phyloP scores from a whole-genome alignment of 2,113 vertebrate species.

The Muscicapa adusta region DNA sequence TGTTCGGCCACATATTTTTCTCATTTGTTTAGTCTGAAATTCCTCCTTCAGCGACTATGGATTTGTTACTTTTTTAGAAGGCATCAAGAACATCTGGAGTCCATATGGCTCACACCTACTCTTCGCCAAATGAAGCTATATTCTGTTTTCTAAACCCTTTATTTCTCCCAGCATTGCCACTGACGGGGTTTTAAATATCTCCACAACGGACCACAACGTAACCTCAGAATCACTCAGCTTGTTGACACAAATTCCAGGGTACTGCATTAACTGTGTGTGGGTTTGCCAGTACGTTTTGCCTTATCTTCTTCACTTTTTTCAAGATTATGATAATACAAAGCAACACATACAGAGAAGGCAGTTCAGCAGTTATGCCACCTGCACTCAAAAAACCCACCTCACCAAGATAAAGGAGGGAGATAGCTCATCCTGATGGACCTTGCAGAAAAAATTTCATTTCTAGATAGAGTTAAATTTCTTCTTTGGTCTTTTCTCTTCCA shows the following conservation, averaged over 20 bases:
- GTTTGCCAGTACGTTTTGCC: background rate
- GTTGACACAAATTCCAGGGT: background rate
- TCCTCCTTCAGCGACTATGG: constrained; percentile 29
- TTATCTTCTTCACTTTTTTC: background rate
- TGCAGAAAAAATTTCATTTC: background rate
- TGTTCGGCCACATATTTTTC: constrained; percentile 42
- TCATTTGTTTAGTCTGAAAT: constrained; percentile 73
- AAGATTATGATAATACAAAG: background rate
- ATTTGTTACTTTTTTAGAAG: constrained; percentile 43
- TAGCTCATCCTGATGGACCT: background rate
- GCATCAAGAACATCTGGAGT: constrained; percentile 64
- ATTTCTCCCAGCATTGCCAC: background rate
- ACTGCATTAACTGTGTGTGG: background rate
- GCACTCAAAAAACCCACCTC: background rate
- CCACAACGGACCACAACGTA: background rate
- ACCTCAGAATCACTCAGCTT: background rate
- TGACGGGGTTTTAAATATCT: background rate
- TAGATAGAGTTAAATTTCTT: background rate
- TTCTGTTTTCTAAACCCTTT: constrained; percentile 4
- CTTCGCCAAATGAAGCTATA: background rate
- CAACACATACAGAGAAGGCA: background rate
- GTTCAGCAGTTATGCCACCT: background rate
- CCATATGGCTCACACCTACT: constrained; percentile 57
- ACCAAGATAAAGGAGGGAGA: background rate
- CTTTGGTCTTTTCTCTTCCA: background rate